phyloP scores from a whole-genome alignment of 2,113 vertebrate species.

The Gadus chalcogrammus region DNA sequence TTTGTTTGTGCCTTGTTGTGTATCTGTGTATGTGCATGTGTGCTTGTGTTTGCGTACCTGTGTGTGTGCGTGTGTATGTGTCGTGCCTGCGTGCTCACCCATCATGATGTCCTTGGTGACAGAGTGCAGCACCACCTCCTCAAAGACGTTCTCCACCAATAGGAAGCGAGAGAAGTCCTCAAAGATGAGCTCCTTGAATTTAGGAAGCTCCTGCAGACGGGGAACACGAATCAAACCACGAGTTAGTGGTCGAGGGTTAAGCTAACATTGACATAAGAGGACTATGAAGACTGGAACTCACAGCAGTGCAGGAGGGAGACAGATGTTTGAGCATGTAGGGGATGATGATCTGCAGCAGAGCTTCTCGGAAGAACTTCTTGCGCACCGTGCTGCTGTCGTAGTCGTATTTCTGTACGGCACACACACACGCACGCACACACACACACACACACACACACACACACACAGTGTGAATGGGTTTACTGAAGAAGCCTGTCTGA shows the following conservation, averaged over 20 bases:
- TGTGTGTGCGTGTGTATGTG: neutral
- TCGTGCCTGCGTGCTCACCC: constrained; percentile 70
- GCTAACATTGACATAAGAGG: too few relatives aligned
- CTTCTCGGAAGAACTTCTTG: constrained; percentile 97
- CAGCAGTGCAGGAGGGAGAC: constrained; percentile 80
- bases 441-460: neutral
- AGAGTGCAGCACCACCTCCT: constrained; percentile 92
- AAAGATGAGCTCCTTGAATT: constrained; percentile 91
- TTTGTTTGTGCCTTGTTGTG: too few relatives aligned
- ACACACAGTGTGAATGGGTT: too few relatives aligned
- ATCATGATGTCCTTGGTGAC: constrained; percentile 95
- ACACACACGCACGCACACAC: neutral
- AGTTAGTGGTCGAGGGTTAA: too few relatives aligned
- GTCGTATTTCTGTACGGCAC: constrained; percentile 83
- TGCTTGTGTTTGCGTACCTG: too few relatives aligned
- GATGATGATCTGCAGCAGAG: constrained; percentile 93
- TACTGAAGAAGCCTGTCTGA: too few relatives aligned
- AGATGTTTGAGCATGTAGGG: constrained; percentile 95
- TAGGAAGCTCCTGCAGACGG: constrained; percentile 79
- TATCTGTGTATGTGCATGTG: too few relatives aligned
- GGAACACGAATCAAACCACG: too few relatives aligned
- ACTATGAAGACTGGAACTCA: constrained; percentile 54
- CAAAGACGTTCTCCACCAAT: constrained; percentile 88
- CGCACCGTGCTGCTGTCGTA: constrained; percentile 95
- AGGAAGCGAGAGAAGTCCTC: constrained; percentile 92